phyloP scores from a whole-genome alignment of 2,888 invertebrate genomes.

The Drosophila neotestacea region DNA sequence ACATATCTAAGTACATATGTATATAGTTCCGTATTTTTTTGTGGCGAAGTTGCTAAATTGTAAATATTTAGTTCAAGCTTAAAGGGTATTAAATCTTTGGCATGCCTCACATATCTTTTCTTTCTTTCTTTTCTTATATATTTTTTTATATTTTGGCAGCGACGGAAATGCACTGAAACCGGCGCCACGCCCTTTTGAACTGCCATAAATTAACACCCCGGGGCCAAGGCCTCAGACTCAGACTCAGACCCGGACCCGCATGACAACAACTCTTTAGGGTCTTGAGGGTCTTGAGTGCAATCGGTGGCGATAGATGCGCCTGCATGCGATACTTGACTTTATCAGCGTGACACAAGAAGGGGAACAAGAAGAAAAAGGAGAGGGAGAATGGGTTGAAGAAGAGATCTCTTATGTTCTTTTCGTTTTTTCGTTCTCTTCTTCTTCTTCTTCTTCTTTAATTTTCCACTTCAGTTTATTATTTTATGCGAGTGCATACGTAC shows the following conservation, averaged over 20 bases:
- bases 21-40: too few species aligned
- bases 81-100: not conserved
- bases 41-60: too few species aligned
- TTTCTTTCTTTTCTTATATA: not conserved
- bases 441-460: not conserved
- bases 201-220: constrained; percentile 69
- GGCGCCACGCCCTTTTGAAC: constrained; percentile 71
- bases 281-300: constrained; percentile 26
- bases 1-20: too few species aligned
- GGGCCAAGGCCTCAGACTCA: constrained; percentile 22
- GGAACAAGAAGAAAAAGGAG: not conserved
- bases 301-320: constrained; percentile 34
- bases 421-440: not conserved
- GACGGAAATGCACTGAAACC: constrained; percentile 39
- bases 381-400: not conserved
- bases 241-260: constrained; percentile 21
- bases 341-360: constrained; percentile 26
- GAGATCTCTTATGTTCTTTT: constrained; percentile 17
- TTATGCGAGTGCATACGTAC: constrained; percentile 14
- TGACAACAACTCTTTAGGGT: constrained; percentile 23
- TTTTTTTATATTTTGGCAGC: constrained; percentile 12
- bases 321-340: constrained; percentile 39
- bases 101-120: not conserved
- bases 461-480: constrained; percentile 42
- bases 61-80: too few species aligned